Evolutionary conservation across 1,140 invertebrate genomes (phyloP).

Genomic region (Cotesia glomerata): DNA sequence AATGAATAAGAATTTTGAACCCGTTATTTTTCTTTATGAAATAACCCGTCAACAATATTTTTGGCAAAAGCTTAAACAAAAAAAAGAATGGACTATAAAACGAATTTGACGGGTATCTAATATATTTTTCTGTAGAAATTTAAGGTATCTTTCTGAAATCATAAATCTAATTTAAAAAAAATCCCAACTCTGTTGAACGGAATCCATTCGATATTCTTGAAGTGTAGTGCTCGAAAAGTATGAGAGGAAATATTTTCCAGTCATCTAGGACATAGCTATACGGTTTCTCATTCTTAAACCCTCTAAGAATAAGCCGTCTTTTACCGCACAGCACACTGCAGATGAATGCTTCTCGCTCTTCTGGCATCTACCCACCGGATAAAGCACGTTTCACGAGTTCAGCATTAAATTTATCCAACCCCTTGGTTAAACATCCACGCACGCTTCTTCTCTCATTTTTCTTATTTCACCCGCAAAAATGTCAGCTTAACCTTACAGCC

Average conservation of each 20-base stretch:
- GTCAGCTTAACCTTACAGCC: constrained; percentile 25
- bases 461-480: constrained; percentile 29
- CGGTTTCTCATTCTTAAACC: constrained; percentile 27
- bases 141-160: too few species aligned
- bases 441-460: constrained; percentile 42
- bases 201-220: background rate
- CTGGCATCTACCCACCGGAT: constrained; percentile 39
- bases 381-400: constrained; percentile 56
- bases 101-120: too few species aligned
- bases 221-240: background rate
- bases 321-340: constrained; percentile 5
- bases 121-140: too few species aligned
- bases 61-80: too few species aligned
- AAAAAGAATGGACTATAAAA: too few species aligned
- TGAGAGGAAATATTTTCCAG: background rate
- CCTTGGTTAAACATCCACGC: constrained; percentile 56
- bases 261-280: too few species aligned
- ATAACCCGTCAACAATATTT: too few species aligned
- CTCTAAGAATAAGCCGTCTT: constrained; percentile 35
- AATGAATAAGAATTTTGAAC: too few species aligned
- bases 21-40: too few species aligned
- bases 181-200: too few species aligned
- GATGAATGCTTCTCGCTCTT: constrained; percentile 25
- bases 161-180: too few species aligned
- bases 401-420: constrained; percentile 57